phyloP scores from a whole-genome alignment of 2,113 vertebrate species.

The Paramormyrops kingsleyae region DNA sequence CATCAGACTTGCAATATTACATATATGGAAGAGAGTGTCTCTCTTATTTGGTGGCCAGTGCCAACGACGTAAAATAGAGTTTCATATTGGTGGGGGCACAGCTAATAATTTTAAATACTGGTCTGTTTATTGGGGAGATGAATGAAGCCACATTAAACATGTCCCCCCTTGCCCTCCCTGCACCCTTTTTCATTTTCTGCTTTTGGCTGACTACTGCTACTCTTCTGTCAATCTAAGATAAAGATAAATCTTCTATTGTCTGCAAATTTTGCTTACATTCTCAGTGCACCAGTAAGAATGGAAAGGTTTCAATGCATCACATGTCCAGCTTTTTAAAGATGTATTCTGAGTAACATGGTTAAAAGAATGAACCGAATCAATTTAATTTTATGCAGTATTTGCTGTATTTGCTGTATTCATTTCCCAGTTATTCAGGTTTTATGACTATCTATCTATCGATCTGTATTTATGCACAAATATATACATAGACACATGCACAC shows the following conservation, averaged over 20 bases:
- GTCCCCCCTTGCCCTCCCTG: not conserved
- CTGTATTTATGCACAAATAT: not conserved
- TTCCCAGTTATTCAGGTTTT: not conserved
- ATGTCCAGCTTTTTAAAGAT: not conserved
- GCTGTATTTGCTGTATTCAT: not conserved
- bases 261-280: not conserved
- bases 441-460: not conserved
- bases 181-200: not conserved
- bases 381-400: not conserved
- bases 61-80: not conserved
- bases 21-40: not conserved
- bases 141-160: not conserved
- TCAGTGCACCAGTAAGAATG: not conserved
- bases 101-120: not conserved
- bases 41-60: not conserved
- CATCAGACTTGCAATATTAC: not conserved
- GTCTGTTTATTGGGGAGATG: not conserved
- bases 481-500: not conserved
- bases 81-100: not conserved
- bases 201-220: not conserved
- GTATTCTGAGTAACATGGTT: not conserved
- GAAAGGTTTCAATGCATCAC: not conserved
- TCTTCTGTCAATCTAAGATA: not conserved
- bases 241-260: not conserved
- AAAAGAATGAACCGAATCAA: not conserved